Evolutionary conservation across 2,797 vertebrate genomes (phyloP).

Genomic region (Melanotaenia trifasciata): DNA sequence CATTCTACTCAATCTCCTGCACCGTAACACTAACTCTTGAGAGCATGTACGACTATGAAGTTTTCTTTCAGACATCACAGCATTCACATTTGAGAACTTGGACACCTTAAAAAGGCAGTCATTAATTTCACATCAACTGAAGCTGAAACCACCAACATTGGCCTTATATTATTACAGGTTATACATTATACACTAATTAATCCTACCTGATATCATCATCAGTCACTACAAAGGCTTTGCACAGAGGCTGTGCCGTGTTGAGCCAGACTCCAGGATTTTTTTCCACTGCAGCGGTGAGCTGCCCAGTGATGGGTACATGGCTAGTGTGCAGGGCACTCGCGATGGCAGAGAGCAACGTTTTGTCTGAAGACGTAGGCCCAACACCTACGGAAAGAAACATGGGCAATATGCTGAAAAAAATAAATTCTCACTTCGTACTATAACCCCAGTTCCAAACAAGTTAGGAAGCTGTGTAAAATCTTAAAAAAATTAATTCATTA

Average conservation of each 20-base stretch:
- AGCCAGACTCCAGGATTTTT: conserved; percentile 98
- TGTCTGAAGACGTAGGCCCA: conserved; percentile 92
- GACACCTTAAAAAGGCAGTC: no score
- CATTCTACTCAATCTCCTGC: no score
- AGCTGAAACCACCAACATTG: background rate
- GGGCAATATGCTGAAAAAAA: conserved; percentile 20
- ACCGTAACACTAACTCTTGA: background rate
- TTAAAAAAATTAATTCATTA: no score
- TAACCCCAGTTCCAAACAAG: background rate
- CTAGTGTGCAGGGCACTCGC: conserved; percentile 96
- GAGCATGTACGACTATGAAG: background rate
- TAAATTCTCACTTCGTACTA: background rate
- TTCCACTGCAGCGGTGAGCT: conserved; percentile 93
- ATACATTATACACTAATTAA: background rate
- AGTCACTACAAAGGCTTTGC: conserved; percentile 96
- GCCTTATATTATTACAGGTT: background rate
- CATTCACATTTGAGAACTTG: background rate
- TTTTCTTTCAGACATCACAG: background rate
- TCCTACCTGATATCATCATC: conserved; percentile 93
- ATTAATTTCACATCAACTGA: background rate
- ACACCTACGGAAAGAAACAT: conserved; percentile 81
- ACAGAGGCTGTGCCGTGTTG: conserved; percentile 94
- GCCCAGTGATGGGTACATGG: conserved; percentile 93
- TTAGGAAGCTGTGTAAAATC: no score
- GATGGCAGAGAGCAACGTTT: conserved; percentile 93